Conservation (phyloP, 2,888 invertebrate species). For the Cantharis rustica region DNA sequence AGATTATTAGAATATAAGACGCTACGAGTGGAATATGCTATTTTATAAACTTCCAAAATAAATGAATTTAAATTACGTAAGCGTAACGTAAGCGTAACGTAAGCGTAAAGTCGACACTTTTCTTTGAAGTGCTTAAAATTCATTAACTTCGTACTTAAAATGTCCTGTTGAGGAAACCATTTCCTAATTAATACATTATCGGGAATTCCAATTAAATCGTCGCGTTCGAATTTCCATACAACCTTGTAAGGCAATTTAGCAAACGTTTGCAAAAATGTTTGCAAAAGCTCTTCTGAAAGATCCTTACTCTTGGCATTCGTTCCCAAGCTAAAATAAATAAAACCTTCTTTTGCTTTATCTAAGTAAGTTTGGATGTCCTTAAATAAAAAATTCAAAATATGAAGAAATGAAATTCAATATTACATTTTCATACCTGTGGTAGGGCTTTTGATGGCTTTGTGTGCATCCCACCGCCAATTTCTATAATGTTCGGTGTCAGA, state of each 20-base stretch:
- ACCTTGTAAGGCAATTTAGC: neutral
- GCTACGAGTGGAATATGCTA: no score
- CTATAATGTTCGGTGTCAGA: constrained; percentile 44
- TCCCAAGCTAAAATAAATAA: neutral
- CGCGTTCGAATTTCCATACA: neutral
- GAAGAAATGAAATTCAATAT: neutral
- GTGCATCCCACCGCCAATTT: constrained; percentile 42
- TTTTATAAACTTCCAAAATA: no score
- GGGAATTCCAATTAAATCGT: neutral
- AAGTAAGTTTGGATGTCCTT: neutral
- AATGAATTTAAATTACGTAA: no score
- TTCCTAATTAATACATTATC: neutral
- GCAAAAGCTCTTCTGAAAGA: neutral
- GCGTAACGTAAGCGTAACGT: no score
- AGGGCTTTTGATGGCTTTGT: constrained; percentile 40
- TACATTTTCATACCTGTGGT: constrained; percentile 37
- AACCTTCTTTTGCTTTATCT: neutral
- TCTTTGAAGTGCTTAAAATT: no score
- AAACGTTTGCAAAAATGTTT: neutral
- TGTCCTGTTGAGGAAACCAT: neutral
- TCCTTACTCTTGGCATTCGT: neutral
- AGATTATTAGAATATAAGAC: neutral
- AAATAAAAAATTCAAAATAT: neutral
- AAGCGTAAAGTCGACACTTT: no score
- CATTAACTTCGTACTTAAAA: neutral